Evolutionary conservation across 1,140 invertebrate species (phyloP).

Genomic region (Drosophila biarmipes): DNA sequence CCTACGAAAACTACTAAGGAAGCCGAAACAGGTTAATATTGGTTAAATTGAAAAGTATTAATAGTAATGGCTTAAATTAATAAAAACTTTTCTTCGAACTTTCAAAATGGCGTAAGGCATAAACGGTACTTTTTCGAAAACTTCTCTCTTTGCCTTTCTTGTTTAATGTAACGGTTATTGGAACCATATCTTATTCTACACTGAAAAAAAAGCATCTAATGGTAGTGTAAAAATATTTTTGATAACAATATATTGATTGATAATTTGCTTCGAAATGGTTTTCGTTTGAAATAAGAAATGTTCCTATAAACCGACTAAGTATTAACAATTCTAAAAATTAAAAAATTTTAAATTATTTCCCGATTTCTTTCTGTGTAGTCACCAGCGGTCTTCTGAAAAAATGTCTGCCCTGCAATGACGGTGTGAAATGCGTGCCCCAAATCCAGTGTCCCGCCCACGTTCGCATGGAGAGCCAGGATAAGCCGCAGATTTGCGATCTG

Average conservation of each 20-base stretch:
- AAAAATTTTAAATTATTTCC: too few species aligned
- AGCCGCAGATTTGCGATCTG: constrained; percentile 85
- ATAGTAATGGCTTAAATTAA: too few species aligned
- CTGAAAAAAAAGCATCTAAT: not conserved
- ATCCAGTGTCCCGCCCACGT: constrained; percentile 88
- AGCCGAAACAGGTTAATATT: constrained; percentile 21
- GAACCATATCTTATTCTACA: not conserved
- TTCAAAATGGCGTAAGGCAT: not conserved
- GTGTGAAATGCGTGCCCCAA: constrained; percentile 85
- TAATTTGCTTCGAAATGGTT: too few species aligned
- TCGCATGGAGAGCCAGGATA: constrained; percentile 80
- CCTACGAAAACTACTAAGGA: not conserved
- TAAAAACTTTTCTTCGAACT: not conserved
- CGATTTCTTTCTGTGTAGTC: constrained; percentile 8
- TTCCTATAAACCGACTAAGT: not conserved
- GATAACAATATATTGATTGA: too few species aligned
- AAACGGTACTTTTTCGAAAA: not conserved
- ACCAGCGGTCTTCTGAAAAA: constrained; percentile 63
- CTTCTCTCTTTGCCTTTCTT: not conserved
- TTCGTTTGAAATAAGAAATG: too few species aligned
- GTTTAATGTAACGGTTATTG: constrained; percentile 13
- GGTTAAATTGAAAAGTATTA: too few species aligned
- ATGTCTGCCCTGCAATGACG: constrained; percentile 82
- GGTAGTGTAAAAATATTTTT: too few species aligned
- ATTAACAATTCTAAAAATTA: too few species aligned